These are phyloP conservation scores for Hirtodrosophila cameraria DNA, from an alignment of 2,888 invertebrate species.

Conservation along the genomic window DNA sequence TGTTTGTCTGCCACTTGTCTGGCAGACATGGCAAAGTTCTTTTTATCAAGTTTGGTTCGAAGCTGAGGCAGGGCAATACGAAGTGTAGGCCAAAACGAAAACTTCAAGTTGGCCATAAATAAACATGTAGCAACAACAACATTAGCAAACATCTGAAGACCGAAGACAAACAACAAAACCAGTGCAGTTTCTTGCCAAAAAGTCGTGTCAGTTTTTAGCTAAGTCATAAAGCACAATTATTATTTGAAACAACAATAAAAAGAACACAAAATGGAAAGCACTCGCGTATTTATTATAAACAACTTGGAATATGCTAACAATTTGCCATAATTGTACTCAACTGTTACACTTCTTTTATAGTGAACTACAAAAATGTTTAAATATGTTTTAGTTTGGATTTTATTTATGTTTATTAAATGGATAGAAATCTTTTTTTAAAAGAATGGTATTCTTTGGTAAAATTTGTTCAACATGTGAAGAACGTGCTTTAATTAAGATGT, in stretches of 20 bases:
- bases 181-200: conserved; percentile 50
- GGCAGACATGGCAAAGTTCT: conserved; percentile 3
- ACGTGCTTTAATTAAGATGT: too few relatives aligned
- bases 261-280: conserved; percentile 53
- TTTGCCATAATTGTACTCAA: conserved; percentile 10
- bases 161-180: conserved; percentile 26
- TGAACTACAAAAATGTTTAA: too few relatives aligned
- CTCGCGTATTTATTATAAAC: conserved; percentile 39
- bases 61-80: conserved; percentile 23
- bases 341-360: conserved; percentile 2
- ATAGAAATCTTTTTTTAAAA: too few relatives aligned
- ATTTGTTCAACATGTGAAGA: too few relatives aligned
- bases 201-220: conserved; percentile 40
- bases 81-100: conserved; percentile 35
- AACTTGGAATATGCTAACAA: conserved; percentile 36
- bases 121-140: neutral
- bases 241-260: conserved; percentile 15
- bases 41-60: neutral
- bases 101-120: conserved; percentile 16
- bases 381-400: too few relatives aligned
- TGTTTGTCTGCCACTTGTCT: conserved; percentile 45
- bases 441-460: too few relatives aligned
- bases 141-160: conserved; percentile 4
- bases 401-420: too few relatives aligned
- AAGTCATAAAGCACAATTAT: conserved; percentile 41